A percentile compares a stretch with the other conserved stretches of the same genome.
phyloP scores from a whole-genome alignment of 2,113 vertebrate species.

The Pungitius pungitius region DNA sequence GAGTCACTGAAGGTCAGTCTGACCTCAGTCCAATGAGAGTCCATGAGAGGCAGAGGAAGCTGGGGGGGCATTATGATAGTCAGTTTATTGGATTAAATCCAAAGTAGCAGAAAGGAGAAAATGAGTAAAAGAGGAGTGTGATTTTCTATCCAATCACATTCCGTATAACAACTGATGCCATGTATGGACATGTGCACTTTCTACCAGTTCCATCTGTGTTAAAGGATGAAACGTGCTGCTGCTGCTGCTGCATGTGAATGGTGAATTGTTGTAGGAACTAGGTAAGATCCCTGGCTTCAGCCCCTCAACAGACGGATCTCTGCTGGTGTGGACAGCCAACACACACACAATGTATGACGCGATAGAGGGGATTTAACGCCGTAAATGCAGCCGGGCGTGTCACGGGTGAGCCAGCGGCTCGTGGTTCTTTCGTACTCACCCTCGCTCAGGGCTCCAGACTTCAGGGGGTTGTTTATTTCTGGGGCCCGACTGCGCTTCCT shows the following conservation, averaged over 20 bases:
- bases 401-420: neutral
- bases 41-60: too few species aligned
- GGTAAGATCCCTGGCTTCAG: slow-evolving; percentile 72
- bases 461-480: slow-evolving; percentile 83
- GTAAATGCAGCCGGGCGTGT: slow-evolving; percentile 11
- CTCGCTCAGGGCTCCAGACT: slow-evolving; percentile 88
- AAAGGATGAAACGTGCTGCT: slow-evolving; percentile 12
- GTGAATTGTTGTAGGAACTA: slow-evolving; percentile 71
- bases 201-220: neutral
- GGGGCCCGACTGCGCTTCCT: slow-evolving; percentile 74
- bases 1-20: too few species aligned
- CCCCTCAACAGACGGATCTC: slow-evolving; percentile 71
- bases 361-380: neutral
- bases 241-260: slow-evolving; percentile 49
- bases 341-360: slow-evolving; percentile 33
- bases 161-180: neutral
- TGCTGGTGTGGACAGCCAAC: slow-evolving; percentile 66
- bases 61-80: too few species aligned
- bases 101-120: too few species aligned
- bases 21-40: too few species aligned
- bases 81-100: too few species aligned
- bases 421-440: slow-evolving; percentile 81
- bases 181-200: neutral
- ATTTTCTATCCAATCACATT: too few species aligned
- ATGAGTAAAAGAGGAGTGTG: too few species aligned